Conservation (phyloP, 2,797 vertebrate genomes). For the Zalophus californianus region DNA sequence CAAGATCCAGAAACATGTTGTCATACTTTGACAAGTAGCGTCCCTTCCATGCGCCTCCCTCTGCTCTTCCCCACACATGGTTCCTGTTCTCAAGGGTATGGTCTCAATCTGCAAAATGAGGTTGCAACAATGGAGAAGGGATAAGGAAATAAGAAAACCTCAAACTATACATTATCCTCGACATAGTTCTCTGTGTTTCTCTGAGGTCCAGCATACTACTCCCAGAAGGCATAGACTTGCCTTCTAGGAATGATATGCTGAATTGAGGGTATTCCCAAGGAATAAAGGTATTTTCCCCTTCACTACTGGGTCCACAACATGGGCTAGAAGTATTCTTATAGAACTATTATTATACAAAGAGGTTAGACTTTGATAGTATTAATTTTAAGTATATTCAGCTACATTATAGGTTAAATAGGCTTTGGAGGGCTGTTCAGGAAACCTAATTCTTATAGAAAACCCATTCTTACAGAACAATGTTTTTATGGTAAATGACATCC, state of each 20-base stretch:
- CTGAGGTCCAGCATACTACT: not conserved
- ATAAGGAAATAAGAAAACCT: not conserved
- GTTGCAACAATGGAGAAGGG: not conserved
- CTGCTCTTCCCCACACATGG: fast-evolving
- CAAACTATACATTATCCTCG: not conserved
- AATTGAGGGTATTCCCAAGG: not conserved
- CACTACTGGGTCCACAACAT: not conserved
- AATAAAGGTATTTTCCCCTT: not conserved
- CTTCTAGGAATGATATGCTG: not conserved
- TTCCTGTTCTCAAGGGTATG: not conserved
- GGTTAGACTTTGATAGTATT: not conserved
- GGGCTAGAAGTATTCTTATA: not conserved
- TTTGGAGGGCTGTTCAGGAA: not conserved
- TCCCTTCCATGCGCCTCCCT: not conserved
- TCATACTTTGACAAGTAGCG: not conserved
- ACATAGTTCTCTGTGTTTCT: not conserved
- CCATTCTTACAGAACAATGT: not conserved
- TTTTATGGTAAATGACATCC: not conserved
- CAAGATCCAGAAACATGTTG: not conserved
- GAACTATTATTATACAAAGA: not conserved
- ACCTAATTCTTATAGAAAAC: not conserved
- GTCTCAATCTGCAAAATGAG: not conserved
- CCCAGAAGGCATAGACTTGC: not conserved
- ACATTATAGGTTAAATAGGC: not conserved
- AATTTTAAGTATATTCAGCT: not conserved